A percentile compares a stretch with the other conserved stretches of the same genome.
Evolutionary conservation across 2,113 vertebrate species (phyloP).

Genomic region (Rafetus swinhoei): DNA sequence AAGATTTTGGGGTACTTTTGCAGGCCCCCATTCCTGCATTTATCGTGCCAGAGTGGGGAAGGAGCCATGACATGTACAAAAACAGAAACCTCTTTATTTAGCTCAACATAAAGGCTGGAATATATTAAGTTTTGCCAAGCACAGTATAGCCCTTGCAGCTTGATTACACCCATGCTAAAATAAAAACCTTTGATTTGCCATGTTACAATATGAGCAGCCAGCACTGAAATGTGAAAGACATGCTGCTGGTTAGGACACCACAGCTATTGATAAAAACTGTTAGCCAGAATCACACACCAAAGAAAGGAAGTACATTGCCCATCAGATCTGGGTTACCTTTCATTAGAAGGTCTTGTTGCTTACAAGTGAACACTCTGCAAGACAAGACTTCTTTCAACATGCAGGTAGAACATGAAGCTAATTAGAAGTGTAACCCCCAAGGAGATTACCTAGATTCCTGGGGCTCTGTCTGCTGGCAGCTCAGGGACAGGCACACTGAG

Average conservation of each 20-base stretch:
- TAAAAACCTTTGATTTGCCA: neutral
- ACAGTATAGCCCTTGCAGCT: neutral
- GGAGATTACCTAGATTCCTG: too few species aligned
- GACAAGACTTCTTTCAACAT: conserved; percentile 55
- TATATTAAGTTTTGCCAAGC: neutral
- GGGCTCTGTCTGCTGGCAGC: too few species aligned
- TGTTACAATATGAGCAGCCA: neutral
- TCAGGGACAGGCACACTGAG: too few species aligned
- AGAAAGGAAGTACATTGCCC: fast-evolving
- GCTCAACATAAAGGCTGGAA: neutral
- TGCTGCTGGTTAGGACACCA: fast-evolving
- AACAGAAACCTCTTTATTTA: neutral
- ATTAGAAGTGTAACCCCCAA: conserved; percentile 43
- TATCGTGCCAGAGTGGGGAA: too few species aligned
- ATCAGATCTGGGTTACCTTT: neutral
- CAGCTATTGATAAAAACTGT: neutral
- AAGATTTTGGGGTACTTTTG: too few species aligned
- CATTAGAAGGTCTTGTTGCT: conserved; percentile 17
- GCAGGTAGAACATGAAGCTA: conserved; percentile 53
- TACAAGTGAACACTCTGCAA: neutral
- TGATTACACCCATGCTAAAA: neutral
- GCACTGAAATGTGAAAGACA: neutral
- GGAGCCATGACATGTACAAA: neutral
- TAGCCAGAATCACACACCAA: neutral
- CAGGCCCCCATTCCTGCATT: too few species aligned